Base-by-base conservation (phyloP, 2,888 invertebrate species). In the Teleiodes luculella region DNA sequence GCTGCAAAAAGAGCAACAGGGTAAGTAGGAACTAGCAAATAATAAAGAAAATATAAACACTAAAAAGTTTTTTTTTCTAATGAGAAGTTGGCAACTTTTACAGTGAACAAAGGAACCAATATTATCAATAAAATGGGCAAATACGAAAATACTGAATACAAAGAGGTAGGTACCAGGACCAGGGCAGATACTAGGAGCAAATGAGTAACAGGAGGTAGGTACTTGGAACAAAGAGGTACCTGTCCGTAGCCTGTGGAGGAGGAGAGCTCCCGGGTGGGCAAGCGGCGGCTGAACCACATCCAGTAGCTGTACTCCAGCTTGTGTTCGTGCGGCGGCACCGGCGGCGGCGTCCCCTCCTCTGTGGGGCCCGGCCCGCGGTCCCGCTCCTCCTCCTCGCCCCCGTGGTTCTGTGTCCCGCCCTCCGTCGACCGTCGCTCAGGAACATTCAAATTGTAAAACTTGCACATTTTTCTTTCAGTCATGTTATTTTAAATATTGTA, bases 221-320 rank as follows among this genome's bases (percentile, higher is more conserved):
- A 1, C 18, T 10, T n/a, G 28, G 43, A 28, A 16, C 28, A 18
- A 41, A 11, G 35, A 18, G 24, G 30, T 51, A 90, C 90, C 86
- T 90, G 87, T 66, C 86, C 86, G 64, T 90, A 90, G 64, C 90
- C 89, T 68, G 86, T 81, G 68, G 84, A 79, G 66, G 86, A 78
- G 57, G 86, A 82, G 37, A 85, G 77, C 53, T 88, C 86, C 62
- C 88, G 78, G 61, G 87, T 77, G 58, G 87, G 85, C 33, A 91
- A 91, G 69, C 92, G 90, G 64, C 91, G 83, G 41, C 92, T 91
- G 76, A 93, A 97, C 98, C 98, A 98, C 80, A 98, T 91, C 86
- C 97, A 97, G 83, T 98, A 98, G 63, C 95, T 94, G 88, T 96
- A 97, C 83, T 98, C 97, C 70, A 98, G 90, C 80, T 95, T 95